A percentile compares a stretch with the other conserved stretches of the same genome.
phyloP scores from a whole-genome alignment of 2,113 vertebrate genomes.

The Ploceus nigricollis region DNA sequence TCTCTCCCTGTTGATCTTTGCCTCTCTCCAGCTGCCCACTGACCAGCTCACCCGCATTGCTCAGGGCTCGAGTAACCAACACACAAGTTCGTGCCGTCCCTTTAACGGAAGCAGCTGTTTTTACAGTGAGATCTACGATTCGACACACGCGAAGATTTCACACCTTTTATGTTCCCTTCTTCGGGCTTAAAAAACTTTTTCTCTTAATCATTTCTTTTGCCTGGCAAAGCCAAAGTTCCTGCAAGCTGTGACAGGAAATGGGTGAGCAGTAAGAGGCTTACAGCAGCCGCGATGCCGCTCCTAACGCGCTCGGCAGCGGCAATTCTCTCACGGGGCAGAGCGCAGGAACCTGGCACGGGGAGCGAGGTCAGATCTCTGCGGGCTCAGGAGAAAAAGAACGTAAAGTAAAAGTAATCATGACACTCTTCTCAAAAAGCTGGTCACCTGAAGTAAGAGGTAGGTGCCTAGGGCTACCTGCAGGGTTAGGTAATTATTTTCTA shows the following conservation, averaged over 20 bases:
- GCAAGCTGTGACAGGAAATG: background rate
- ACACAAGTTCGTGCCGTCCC: background rate
- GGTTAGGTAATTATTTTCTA: background rate
- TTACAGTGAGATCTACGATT: fast-evolving
- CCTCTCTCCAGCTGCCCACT: background rate
- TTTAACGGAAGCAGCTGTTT: background rate
- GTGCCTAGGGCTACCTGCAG: background rate
- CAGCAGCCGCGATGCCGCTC: fast-evolving
- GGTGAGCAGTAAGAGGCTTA: background rate
- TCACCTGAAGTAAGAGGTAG: background rate
- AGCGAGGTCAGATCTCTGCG: fast-evolving
- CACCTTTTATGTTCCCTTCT: fast-evolving
- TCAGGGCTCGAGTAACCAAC: no score
- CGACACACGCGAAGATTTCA: fast-evolving
- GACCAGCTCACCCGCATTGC: fast-evolving
- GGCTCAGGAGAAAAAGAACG: background rate
- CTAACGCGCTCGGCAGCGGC: fast-evolving
- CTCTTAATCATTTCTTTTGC: background rate
- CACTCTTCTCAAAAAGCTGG: background rate
- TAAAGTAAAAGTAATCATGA: background rate
- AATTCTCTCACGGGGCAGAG: background rate
- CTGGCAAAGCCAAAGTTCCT: background rate
- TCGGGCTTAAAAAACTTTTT: background rate
- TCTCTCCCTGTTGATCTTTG: fast-evolving
- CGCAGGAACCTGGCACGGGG: fast-evolving